Base-by-base conservation (phyloP, 2,113 vertebrate genomes). In the Podarcis muralis region DNA sequence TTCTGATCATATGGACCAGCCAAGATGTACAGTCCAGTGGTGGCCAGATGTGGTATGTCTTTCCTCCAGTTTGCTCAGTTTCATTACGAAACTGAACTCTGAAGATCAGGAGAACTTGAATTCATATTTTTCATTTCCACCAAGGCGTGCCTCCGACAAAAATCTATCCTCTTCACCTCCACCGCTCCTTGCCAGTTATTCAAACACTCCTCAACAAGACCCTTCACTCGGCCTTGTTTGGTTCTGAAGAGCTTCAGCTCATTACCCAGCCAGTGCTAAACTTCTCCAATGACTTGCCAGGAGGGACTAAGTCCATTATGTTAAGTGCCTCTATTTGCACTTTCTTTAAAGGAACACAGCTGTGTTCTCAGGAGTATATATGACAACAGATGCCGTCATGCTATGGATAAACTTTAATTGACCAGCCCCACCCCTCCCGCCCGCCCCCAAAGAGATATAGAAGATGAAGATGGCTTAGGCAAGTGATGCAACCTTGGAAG, bases 321-420 rank as follows among this genome's bases (percentile, higher is more conserved):
- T 1, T 43, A 62, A 62, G 88, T 91, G 92, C 90, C 81, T 92
- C 90, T 79, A 86, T 20, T 80, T 65, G 86, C 85, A 80, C 91
- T 93, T 30, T 87, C 90, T 85, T 62, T 82, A 92, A 88, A 90
- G 89, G 91, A 43, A 25, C 69, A 79, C 83, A 81, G 86, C 87
- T 0, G 0, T 93, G 90, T 83, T 90, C 91, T 91, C 78, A 84
- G 92, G 88, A 91, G 90, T 83, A 69, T 80, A 90, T 81, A 89
- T 87, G 92, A 68, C 77, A 43, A 62, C 18, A 18, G 66, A 88
- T 88, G 90, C 87, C 87, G 25, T 85, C 92, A 85, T 92, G 87
- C 93, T 95, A 93, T 78, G 30, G 76, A 93, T 84, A 91, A 76
- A 89, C 90, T 94, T 94, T 59, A 91, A 37, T 87, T 88, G 35